These are phyloP conservation scores for Cataglyphis altisquamis DNA, from an alignment of 2,888 invertebrate genomes.

Conservation along the genomic window DNA sequence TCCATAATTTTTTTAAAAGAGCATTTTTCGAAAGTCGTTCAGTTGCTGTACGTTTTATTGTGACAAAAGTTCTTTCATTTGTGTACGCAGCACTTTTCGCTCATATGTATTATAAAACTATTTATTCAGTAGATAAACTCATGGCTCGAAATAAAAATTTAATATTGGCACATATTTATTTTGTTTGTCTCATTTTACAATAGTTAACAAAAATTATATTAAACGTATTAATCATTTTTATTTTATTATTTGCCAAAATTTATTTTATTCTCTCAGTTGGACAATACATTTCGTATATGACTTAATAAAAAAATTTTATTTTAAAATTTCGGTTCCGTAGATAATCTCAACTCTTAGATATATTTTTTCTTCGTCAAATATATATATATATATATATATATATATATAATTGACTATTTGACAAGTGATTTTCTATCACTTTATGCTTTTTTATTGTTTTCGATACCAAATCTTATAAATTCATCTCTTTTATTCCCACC, in stretches of 20 bases:
- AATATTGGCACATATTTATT: not conserved
- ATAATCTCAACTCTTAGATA: slow-evolving; percentile 11
- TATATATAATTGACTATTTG: not conserved
- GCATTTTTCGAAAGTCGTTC: slow-evolving; percentile 26
- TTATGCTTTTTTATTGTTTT: not conserved
- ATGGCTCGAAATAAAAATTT: not conserved
- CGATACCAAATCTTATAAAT: slow-evolving; percentile 28
- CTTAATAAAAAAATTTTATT: not conserved
- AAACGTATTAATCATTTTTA: not conserved
- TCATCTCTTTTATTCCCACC: slow-evolving; percentile 40
- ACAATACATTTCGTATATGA: not conserved
- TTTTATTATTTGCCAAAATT: not conserved
- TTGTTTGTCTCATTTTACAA: slow-evolving; percentile 16
- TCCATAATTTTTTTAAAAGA: slow-evolving; percentile 44
- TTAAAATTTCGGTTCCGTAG: not conserved
- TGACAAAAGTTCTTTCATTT: slow-evolving; percentile 1
- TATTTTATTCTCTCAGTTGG: not conserved
- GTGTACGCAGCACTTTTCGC: not conserved
- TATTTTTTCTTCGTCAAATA: not conserved
- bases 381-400: not conserved
- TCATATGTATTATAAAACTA: not conserved
- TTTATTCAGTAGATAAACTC: slow-evolving; percentile 20
- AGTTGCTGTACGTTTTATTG: not conserved
- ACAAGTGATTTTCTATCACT: not conserved
- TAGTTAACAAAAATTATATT: not conserved